Conservation (phyloP, 2,113 vertebrate species). For the Orcinus orca region DNA sequence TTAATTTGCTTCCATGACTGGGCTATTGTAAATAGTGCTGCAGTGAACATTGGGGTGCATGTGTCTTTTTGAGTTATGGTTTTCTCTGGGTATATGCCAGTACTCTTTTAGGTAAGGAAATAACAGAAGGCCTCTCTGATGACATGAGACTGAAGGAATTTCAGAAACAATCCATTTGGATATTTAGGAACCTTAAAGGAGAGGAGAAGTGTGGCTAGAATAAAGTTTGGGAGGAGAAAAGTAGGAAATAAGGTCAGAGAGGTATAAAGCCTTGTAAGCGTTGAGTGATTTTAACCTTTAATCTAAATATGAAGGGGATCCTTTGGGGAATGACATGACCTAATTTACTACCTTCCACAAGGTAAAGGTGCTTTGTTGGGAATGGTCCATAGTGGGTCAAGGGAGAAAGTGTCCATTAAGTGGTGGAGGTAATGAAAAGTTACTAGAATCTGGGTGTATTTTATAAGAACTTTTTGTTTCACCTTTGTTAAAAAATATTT, state of each 20-base stretch:
- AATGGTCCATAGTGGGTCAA: not conserved
- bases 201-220: not conserved
- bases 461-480: constrained; percentile 30
- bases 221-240: not conserved
- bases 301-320: not conserved
- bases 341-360: not conserved
- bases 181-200: constrained; percentile 3
- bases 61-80: too few relatives aligned
- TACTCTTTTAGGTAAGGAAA: not conserved
- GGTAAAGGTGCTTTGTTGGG: not conserved
- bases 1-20: too few relatives aligned
- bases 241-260: not conserved
- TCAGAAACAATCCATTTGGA: not conserved
- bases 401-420: not conserved
- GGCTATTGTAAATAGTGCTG: too few relatives aligned
- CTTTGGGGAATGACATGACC: not conserved
- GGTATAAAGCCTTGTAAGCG: not conserved
- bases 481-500: constrained; percentile 4
- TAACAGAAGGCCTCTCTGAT: not conserved
- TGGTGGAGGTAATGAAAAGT: not conserved
- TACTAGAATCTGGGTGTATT: constrained; percentile 1
- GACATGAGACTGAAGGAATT: constrained; percentile 1
- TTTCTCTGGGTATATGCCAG: not conserved
- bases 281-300: constrained; percentile 13
- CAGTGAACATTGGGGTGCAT: too few relatives aligned